Evolutionary conservation across 2,797 vertebrate species (phyloP).

Genomic region (Clarias pachynema): DNA sequence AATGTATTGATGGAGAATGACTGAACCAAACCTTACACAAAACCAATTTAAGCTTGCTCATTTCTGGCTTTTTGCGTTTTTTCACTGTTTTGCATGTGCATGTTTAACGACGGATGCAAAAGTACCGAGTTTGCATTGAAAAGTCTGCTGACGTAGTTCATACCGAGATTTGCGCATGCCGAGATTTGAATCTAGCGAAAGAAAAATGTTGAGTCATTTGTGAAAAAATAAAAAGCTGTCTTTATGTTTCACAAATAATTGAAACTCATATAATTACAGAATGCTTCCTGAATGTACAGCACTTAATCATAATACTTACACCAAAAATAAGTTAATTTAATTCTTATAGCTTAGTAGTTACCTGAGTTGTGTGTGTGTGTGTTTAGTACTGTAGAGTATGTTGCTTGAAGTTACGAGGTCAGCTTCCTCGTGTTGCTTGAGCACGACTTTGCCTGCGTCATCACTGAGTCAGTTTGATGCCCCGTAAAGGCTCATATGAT

Average conservation of each 20-base stretch:
- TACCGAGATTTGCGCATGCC: no score
- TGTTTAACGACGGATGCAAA: conserved; percentile 15
- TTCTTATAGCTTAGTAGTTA: neutral
- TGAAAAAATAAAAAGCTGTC: neutral
- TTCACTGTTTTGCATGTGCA: neutral
- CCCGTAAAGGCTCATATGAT: conserved; percentile 1
- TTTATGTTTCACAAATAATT: neutral
- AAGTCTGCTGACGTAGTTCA: neutral
- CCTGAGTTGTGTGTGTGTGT: neutral
- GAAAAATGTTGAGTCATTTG: neutral
- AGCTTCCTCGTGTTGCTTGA: neutral
- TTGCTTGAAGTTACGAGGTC: no score
- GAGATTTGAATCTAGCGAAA: neutral
- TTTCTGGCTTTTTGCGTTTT: neutral
- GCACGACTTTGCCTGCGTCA: conserved; percentile 5
- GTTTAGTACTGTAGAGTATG: no score
- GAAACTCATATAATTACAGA: neutral
- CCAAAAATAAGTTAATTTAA: neutral
- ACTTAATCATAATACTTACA: neutral
- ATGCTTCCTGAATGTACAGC: neutral
- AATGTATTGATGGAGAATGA: neutral
- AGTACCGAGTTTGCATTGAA: neutral
- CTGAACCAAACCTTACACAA: neutral
- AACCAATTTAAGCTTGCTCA: neutral
- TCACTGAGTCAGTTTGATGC: conserved; percentile 10